phyloP scores from a whole-genome alignment of 2,888 invertebrate species.

The Sipha maydis region DNA sequence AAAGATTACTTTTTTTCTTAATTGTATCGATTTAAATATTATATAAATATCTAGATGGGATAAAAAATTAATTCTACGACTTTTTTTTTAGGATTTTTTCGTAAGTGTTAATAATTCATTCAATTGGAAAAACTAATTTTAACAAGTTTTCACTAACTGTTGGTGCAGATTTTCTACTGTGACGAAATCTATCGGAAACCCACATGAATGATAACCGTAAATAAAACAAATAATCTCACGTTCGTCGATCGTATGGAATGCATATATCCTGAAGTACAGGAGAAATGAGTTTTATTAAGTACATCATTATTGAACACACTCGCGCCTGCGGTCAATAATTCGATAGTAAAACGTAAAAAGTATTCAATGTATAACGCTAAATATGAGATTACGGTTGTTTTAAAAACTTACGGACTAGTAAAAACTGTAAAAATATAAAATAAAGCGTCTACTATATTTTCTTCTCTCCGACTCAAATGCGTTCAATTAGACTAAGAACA shows the following conservation, averaged over 20 bases:
- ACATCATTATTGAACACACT: neutral
- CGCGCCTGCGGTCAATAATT: neutral
- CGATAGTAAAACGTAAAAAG: neutral
- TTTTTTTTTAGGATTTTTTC: no score
- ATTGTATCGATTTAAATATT: no score
- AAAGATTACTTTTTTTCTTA: no score
- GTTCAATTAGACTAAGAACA: neutral
- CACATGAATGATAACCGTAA: neutral
- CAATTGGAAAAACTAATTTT: no score
- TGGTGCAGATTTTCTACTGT: no score
- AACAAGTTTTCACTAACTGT: no score
- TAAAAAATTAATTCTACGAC: no score
- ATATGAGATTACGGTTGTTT: no score
- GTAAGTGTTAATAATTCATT: no score
- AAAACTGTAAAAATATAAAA: neutral
- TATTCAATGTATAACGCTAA: no score
- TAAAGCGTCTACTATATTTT: neutral
- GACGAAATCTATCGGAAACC: no score
- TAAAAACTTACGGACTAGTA: neutral
- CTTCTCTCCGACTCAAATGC: neutral
- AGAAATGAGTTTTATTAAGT: neutral
- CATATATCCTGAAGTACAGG: neutral
- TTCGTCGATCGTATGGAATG: neutral
- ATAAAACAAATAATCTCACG: neutral
- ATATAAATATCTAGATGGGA: no score